phyloP scores from a whole-genome alignment of 2,797 vertebrate genomes.

The Clangula hyemalis region DNA sequence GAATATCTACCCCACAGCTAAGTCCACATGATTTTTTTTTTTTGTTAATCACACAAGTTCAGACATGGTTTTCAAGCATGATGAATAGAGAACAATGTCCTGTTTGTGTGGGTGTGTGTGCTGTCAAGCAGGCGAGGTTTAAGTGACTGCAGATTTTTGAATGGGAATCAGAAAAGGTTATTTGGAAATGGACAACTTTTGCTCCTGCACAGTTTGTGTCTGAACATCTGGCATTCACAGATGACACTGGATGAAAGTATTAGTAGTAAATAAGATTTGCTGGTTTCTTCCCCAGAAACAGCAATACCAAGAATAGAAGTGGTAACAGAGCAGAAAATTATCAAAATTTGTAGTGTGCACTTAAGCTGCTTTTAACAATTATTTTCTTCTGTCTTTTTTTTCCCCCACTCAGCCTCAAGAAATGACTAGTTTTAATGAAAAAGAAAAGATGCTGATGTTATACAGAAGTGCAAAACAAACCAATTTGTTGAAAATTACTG shows the following conservation, averaged over 20 bases:
- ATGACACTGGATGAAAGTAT: neutral
- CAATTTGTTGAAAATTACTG: conserved; percentile 55
- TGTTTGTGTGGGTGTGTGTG: conserved; percentile 17
- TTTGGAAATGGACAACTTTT: conserved; percentile 25
- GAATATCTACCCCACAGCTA: conserved; percentile 9
- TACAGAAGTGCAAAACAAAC: conserved; percentile 24
- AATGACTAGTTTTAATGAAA: conserved; percentile 19
- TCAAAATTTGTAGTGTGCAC: neutral
- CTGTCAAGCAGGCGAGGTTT: neutral
- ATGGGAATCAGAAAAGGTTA: conserved; percentile 49
- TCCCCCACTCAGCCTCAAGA: neutral
- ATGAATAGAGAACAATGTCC: conserved; percentile 42
- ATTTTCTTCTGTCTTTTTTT: neutral
- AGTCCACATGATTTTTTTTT: neutral
- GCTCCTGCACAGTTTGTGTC: neutral
- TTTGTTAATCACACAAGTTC: conserved; percentile 41
- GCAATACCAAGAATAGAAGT: neutral
- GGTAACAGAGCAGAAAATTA: neutral
- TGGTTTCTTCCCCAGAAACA: neutral
- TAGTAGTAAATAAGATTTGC: neutral
- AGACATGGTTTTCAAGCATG: conserved; percentile 41
- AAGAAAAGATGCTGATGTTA: neutral
- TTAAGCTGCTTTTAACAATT: conserved; percentile 34
- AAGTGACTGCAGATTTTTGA: conserved; percentile 47
- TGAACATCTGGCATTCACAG: neutral